These are phyloP conservation scores for Neomorphus geoffroyi DNA, from an alignment of 2,797 vertebrate species.

Conservation along the genomic window DNA sequence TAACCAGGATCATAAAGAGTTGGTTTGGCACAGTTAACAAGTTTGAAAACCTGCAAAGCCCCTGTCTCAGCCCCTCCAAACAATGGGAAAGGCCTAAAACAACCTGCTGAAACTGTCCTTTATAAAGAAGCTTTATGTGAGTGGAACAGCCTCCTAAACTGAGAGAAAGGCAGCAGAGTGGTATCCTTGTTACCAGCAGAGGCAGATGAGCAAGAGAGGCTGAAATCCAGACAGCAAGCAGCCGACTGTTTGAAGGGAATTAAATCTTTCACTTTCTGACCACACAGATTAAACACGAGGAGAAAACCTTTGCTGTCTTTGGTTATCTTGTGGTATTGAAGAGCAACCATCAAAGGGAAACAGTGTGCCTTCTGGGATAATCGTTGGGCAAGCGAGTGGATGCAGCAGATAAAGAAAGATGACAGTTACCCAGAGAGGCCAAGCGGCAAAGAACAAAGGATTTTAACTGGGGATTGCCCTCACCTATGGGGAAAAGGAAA, in stretches of 20 bases:
- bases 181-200: not conserved
- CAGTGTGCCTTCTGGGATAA: conserved; percentile 1
- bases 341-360: conserved; percentile 35
- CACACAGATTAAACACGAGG: not conserved
- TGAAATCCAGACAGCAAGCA: not conserved
- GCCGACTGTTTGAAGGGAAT: not conserved
- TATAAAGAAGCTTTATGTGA: not conserved
- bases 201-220: not conserved
- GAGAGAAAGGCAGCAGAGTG: not conserved
- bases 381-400: not conserved
- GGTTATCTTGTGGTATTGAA: conserved; percentile 22
- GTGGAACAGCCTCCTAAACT: not conserved
- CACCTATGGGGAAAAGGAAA: not conserved
- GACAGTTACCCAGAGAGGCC: not conserved
- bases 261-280: conserved; percentile 52
- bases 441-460: not conserved
- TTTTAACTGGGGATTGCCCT: not conserved
- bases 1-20: not conserved
- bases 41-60: not conserved
- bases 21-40: not conserved
- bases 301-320: not conserved
- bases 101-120: not conserved
- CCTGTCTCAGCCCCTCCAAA: not conserved
- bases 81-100: not conserved
- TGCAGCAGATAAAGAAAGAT: conserved; percentile 33